Percentiles rank a stretch among this genome's conserved stretches.
phyloP scores from a whole-genome alignment of 2,888 invertebrate genomes.

The Choreutis nemorana region DNA sequence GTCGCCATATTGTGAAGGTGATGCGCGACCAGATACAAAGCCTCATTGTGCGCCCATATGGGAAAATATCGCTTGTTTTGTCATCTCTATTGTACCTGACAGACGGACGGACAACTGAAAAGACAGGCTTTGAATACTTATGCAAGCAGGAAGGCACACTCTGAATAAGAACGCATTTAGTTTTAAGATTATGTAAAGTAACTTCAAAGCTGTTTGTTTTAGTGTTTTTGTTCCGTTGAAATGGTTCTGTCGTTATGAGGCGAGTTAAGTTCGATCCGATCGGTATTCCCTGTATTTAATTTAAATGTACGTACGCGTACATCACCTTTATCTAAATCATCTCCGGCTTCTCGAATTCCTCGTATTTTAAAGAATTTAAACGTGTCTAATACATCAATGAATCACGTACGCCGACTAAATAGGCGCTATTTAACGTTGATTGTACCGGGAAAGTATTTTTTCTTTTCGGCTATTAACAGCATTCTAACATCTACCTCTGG shows the following conservation, averaged over 20 bases:
- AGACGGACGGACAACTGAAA: conserved; percentile 61
- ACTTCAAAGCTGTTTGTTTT: too few relatives aligned
- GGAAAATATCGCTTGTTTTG: conserved; percentile 62
- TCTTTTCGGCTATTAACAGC: conserved; percentile 14
- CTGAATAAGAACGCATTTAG: conserved; percentile 21
- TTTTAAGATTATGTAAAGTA: conserved; percentile 24
- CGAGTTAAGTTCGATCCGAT: too few relatives aligned
- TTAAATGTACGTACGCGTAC: too few relatives aligned
- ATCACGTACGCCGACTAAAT: conserved; percentile 14
- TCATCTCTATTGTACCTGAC: conserved; percentile 53
- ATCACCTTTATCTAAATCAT: too few relatives aligned
- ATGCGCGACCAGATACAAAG: conserved; percentile 33
- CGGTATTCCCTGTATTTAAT: too few relatives aligned
- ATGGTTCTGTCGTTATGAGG: too few relatives aligned
- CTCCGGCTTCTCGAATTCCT: too few relatives aligned
- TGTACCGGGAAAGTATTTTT: conserved; percentile 15
- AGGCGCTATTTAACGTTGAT: conserved; percentile 16
- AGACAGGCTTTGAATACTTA: conserved; percentile 55
- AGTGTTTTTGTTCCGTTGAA: too few relatives aligned
- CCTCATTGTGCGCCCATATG: conserved; percentile 54
- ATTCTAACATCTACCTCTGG: conserved; percentile 12
- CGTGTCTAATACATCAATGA: conserved; percentile 17
- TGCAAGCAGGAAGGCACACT: conserved; percentile 29
- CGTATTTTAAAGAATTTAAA: conserved; percentile 1
- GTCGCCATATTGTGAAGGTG: conserved; percentile 30